Conservation (phyloP, 2,797 vertebrate genomes). For the Antennarius maculatus region DNA sequence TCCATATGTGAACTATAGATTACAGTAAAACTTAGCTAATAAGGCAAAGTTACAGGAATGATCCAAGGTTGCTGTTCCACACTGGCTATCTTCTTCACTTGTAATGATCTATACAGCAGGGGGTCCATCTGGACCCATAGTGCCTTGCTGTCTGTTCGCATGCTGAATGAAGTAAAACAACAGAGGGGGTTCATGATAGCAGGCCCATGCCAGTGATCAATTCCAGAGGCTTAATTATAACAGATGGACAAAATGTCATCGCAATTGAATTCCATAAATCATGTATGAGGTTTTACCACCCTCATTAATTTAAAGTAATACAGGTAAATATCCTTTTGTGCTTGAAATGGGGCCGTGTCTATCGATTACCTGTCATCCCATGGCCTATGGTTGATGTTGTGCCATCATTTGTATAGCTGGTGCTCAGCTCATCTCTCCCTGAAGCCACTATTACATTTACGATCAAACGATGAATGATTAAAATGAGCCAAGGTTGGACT, state of each 20-base stretch:
- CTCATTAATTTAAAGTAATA: conserved; percentile 61
- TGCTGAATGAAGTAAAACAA: conserved; percentile 11
- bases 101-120: conserved; percentile 28
- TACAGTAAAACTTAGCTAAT: conserved; percentile 53
- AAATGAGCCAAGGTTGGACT: conserved; percentile 70
- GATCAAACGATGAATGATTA: conserved; percentile 77
- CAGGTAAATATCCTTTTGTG: conserved; percentile 64
- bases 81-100: conserved; percentile 20
- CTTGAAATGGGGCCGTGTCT: conserved; percentile 34
- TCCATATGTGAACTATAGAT: conserved; percentile 59
- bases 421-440: conserved; percentile 56
- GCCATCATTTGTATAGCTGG: conserved; percentile 71
- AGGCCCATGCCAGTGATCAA: conserved; percentile 23
- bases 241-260: conserved; percentile 51
- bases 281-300: conserved; percentile 39
- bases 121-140: neutral
- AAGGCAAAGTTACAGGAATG: conserved; percentile 52
- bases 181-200: conserved; percentile 21
- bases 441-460: conserved; percentile 71
- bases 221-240: conserved; percentile 43
- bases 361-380: conserved; percentile 70
- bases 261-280: conserved; percentile 59
- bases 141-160: conserved; percentile 11
- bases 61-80: conserved; percentile 58
- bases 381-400: conserved; percentile 52